These are phyloP conservation scores for Chymomyza procnemis DNA, from an alignment of 2,888 invertebrate genomes.

Conservation along the genomic window DNA sequence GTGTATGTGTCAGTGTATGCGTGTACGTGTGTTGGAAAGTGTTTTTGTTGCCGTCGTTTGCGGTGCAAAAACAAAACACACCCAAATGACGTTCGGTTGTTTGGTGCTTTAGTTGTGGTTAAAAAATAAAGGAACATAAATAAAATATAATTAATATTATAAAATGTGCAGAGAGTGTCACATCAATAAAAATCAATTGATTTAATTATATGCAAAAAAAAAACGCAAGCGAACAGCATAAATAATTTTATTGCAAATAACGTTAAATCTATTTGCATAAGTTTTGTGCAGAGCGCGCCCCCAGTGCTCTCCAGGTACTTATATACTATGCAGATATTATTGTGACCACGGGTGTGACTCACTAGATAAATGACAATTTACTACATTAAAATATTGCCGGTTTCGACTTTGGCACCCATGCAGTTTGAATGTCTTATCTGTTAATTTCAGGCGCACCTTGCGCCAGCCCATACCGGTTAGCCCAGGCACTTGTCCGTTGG, in stretches of 20 bases:
- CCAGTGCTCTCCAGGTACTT: not conserved
- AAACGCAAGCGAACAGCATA: not conserved
- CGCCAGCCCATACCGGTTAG: conserved; percentile 33
- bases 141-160: not conserved
- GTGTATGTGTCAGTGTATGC: not conserved
- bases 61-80: conserved; percentile 11
- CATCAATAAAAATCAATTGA: not conserved
- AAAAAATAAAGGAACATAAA: not conserved
- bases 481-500: not conserved
- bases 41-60: conserved; percentile 14
- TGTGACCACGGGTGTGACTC: conserved; percentile 29
- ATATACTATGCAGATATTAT: not conserved
- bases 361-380: conserved; percentile 46
- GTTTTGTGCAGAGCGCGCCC: not conserved
- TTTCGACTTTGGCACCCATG: conserved; percentile 50
- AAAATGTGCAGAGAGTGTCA: not conserved
- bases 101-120: not conserved
- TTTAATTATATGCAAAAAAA: not conserved
- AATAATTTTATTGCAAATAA: not conserved
- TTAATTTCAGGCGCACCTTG: conserved; percentile 27
- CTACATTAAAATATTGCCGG: conserved; percentile 45
- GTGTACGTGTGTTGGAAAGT: conserved; percentile 10
- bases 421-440: conserved; percentile 23
- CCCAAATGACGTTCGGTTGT: conserved; percentile 1
- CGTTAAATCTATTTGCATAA: not conserved